Evolutionary conservation across 2,888 invertebrate species (phyloP).

Genomic region (Galerucella pusilla): DNA sequence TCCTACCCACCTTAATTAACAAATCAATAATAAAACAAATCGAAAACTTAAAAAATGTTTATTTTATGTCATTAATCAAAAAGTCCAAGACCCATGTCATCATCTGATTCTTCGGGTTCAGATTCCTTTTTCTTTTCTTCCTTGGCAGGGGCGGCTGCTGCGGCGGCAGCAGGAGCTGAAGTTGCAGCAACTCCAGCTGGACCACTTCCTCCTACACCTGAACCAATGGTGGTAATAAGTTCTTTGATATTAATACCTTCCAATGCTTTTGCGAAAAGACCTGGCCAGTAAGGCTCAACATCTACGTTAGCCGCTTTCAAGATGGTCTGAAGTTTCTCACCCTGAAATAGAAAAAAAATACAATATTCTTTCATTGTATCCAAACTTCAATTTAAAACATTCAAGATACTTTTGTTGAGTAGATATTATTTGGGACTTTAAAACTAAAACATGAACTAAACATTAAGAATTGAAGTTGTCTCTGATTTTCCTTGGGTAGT

Average conservation of each 20-base stretch:
- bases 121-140: constrained; percentile 83
- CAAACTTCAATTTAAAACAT: no score
- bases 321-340: constrained; percentile 97
- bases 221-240: constrained; percentile 92
- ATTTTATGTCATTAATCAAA: constrained; percentile 69
- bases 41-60: constrained; percentile 21
- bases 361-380: not conserved
- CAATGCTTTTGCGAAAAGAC: constrained; percentile 95
- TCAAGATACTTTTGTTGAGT: no score
- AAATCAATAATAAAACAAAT: constrained; percentile 16
- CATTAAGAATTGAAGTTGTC: constrained; percentile 43
- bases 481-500: constrained; percentile 57
- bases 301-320: constrained; percentile 96
- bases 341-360: constrained; percentile 68
- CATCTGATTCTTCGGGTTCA: constrained; percentile 85
- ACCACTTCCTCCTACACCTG: constrained; percentile 88
- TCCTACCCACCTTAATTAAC: no score
- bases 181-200: constrained; percentile 77
- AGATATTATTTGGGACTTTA: no score
- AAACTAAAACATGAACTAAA: not conserved
- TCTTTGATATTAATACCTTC: constrained; percentile 95
- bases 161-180: constrained; percentile 75
- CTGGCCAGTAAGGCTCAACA: constrained; percentile 99
- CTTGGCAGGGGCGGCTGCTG: constrained; percentile 72
- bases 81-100: constrained; percentile 94